A percentile compares a stretch with the other conserved stretches of the same genome.
Conservation (phyloP, 2,113 vertebrate species). For the Tychaedon coryphoeus region DNA sequence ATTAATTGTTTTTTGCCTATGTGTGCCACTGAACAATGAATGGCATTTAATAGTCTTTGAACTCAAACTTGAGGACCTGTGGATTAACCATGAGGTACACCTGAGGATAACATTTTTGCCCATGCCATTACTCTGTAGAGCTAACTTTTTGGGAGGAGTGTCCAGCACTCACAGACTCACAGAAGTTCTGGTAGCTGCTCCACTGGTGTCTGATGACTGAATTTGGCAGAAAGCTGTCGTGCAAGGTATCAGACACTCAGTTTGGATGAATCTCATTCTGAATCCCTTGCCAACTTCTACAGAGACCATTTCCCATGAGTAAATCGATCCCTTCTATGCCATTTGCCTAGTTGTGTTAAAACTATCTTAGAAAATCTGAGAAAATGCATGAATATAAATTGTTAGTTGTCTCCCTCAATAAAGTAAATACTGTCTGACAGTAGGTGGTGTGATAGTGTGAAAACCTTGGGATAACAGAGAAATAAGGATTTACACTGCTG, state of each 20-base stretch:
- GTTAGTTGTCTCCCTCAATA: neutral
- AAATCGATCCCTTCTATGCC: neutral
- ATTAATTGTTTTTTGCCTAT: neutral
- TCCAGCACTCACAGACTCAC: neutral
- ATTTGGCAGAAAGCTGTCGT: rapidly evolving
- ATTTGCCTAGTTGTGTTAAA: neutral
- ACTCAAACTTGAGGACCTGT: neutral
- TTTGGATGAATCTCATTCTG: neutral
- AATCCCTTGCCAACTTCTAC: neutral
- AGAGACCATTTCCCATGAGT: rapidly evolving
- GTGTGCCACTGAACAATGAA: neutral
- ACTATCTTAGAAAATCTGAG: neutral
- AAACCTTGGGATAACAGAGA: neutral
- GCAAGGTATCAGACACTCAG: neutral
- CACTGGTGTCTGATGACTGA: neutral
- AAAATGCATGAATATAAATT: neutral
- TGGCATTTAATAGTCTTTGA: neutral
- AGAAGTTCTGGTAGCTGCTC: neutral
- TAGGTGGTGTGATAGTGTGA: neutral
- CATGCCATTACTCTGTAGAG: neutral
- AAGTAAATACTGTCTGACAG: neutral
- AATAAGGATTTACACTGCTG: neutral
- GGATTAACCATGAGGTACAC: neutral
- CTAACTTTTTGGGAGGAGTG: neutral
- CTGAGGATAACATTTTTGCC: neutral